Conservation (phyloP, 2,797 vertebrate species). For the Mastacembelus armatus region DNA sequence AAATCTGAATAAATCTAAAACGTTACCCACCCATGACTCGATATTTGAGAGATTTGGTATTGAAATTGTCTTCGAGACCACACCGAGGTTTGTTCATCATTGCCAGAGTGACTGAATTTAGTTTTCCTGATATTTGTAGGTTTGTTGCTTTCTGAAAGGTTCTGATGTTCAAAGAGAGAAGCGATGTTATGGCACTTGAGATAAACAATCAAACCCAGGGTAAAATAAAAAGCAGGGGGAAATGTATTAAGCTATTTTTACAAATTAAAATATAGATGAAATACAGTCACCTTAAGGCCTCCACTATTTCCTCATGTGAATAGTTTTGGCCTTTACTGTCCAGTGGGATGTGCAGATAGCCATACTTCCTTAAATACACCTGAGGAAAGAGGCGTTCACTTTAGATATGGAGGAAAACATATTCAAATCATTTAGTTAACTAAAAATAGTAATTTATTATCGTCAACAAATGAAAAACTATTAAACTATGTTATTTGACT, state of each 20-base stretch:
- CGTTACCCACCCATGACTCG: constrained; percentile 81
- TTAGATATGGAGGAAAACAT: not conserved
- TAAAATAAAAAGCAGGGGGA: not conserved
- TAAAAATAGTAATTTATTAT: too few species aligned
- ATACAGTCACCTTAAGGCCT: constrained; percentile 86
- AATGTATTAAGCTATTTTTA: not conserved
- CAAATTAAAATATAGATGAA: too few species aligned
- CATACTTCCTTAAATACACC: constrained; percentile 85
- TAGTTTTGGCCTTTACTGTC: constrained; percentile 62
- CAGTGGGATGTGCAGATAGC: constrained; percentile 85
- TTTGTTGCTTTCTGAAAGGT: constrained; percentile 84
- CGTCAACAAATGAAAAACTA: too few species aligned
- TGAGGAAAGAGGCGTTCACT: constrained; percentile 52
- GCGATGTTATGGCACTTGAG: not conserved
- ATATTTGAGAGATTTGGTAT: constrained; percentile 81
- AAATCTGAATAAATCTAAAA: not conserved
- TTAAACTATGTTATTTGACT: too few species aligned
- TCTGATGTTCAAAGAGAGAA: constrained; percentile 66
- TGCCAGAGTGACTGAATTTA: constrained; percentile 79
- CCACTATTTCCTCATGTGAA: constrained; percentile 73
- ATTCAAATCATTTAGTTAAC: not conserved
- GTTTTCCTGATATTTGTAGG: constrained; percentile 78
- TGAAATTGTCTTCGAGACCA: constrained; percentile 86
- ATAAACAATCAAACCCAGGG: too few species aligned
- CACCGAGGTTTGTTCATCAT: constrained; percentile 88